phyloP scores from a whole-genome alignment of 2,797 vertebrate species.

The Acanthiza pusilla region DNA sequence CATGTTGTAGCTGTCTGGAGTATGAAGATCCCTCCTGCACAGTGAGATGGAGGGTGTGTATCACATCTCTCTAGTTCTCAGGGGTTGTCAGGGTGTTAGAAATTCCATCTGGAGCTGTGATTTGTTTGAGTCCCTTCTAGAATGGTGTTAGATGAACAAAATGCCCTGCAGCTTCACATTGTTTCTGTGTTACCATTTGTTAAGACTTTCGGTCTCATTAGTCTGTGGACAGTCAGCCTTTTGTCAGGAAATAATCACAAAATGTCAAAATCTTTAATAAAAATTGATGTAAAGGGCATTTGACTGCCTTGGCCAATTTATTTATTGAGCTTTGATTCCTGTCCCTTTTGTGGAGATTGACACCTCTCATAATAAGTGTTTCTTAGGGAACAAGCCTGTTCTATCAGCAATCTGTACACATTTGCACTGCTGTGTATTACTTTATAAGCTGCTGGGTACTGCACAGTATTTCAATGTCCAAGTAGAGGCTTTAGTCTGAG shows the following conservation, averaged over 20 bases:
- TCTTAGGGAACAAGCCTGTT: background rate
- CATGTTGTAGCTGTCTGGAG: background rate
- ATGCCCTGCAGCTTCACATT: background rate
- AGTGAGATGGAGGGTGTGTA: background rate
- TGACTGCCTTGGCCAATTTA: background rate
- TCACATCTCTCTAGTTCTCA: background rate
- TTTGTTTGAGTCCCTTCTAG: background rate
- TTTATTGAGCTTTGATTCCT: background rate
- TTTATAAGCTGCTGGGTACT: background rate
- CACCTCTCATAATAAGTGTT: background rate
- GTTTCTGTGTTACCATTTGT: background rate
- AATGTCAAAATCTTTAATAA: background rate
- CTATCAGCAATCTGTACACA: background rate
- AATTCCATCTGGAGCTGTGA: background rate
- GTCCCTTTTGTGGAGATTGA: background rate
- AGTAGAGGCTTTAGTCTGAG: background rate
- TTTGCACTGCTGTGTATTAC: background rate
- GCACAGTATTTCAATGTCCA: background rate
- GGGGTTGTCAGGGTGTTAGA: background rate
- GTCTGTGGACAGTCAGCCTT: background rate
- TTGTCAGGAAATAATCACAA: background rate
- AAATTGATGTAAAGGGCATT: background rate
- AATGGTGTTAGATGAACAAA: background rate
- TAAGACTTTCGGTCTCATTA: background rate
- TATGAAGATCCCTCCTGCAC: background rate